Base-by-base conservation (phyloP, 2,113 vertebrate genomes). In the Muntiacus reevesi region DNA sequence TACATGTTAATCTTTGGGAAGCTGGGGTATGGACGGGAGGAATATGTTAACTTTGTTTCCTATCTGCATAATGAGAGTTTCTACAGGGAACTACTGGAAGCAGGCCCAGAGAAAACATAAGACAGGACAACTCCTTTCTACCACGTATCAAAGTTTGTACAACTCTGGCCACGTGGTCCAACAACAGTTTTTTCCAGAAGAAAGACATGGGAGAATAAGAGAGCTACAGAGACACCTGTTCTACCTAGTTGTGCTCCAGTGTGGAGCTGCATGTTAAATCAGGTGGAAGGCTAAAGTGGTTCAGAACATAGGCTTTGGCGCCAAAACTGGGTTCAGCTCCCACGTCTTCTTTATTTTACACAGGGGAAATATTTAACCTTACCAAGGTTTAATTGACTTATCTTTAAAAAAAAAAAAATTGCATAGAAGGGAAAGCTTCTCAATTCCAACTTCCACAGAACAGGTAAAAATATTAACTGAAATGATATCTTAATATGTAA, bases 291-390 rank as follows among this genome's bases (percentile, higher is more conserved):
- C 50, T 83, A 19, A 93, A 86, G 47, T 86, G 16, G 12, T 79
- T 95, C 89, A 86, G 54, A 96, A 82, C 59, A 71, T 10, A 3
- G 50, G 30, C 45, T 33, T 83, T 89, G 67, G 55, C 47, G 17
- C 86, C 27, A 54, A 96, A 94, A 54, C 3, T 64, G 16, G 40
- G 52, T 86, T 94, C 28, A 85, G 30, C 86, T 78, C 50, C 9
- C 4, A 12, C 14, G 10, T 90, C 27, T 78, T 83, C 30, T 81
- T 57, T 84, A 76, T 92, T 62, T 23, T n/a, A 62, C 86, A 0
- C 54, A 78, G 50, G 33, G 33, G 76, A 67, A 93, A 67, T 36
- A 59, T 36, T 89, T 89, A 81, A 36, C 28, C 43, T 91, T 27
- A 88, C 25, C 45, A 93, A 83, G n/a, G 12, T 19, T 57, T 93